Evolutionary conservation across 2,888 invertebrate species (phyloP), one percentile per base, ranked within the genome.

Genomic region (Melinaea menophilus): DNA sequence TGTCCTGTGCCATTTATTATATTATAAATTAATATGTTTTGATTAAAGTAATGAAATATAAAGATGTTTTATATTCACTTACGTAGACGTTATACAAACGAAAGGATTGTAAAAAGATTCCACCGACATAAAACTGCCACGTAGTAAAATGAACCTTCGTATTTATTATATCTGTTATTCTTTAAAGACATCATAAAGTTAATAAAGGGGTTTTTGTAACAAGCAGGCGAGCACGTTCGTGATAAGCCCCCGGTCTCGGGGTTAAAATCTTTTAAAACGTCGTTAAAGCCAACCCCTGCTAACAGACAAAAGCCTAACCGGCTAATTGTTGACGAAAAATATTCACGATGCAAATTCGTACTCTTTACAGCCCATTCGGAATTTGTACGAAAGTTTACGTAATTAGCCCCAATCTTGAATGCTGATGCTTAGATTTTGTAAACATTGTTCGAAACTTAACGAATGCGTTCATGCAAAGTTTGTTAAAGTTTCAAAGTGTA

Each of bases 281-380:
- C 88, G 88, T 90, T 90, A 90, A 90, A 90, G 79, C 82, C 83
- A 82, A 85, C 87, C 88, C 86, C 82, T 75, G 81, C 79, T 77
- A 73, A 76, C 84, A 88, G 87, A 88, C 89, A 88, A 89, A 86
- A 81, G 84, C 84, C 80, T 80, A 80, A 81, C 82, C 77, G 81
- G 80, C 86, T 88, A 90, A 89, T 90, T 89, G 88, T 87, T 90
- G 87, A 86, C 85, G 88, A 87, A 88, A 88, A 88, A 89, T 88
- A 88, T 88, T 85, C 85, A 82, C 85, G 83, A 89, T 90, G 89
- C 88, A 89, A 90, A 90, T 90, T 88, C 85, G 73, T 82, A 84
- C 86, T 84, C 84, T 88, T 89, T 87, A 89, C 86, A 85, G 85
- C 84, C 86, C 84, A 88, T 90, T 89, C 78, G 75, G 81, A 89